A percentile compares a stretch with the other conserved stretches of the same genome.
Evolutionary conservation across 2,888 invertebrate species (phyloP).

Genomic region (Gari tellinella): DNA sequence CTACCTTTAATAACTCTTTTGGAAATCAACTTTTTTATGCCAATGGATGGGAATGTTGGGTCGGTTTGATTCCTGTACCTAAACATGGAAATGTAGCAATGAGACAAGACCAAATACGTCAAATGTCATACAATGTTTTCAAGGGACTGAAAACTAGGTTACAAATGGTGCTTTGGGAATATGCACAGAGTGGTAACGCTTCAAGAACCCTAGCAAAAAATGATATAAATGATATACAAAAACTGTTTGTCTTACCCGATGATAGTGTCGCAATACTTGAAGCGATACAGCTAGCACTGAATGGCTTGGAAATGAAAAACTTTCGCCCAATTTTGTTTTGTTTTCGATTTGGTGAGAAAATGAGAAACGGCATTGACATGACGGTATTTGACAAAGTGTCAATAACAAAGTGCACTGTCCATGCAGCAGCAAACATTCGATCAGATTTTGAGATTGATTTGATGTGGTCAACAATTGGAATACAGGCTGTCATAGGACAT

Average conservation of each 20-base stretch:
- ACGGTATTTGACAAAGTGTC: conserved; percentile 4
- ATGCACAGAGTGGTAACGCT: conserved; percentile 7
- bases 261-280: conserved; percentile 25
- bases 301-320: neutral
- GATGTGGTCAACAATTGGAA: conserved; percentile 39
- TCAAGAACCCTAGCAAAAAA: conserved; percentile 39
- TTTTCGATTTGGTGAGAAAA: conserved; percentile 53
- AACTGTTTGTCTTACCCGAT: conserved; percentile 42
- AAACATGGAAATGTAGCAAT: conserved; percentile 3
- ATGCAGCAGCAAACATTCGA: conserved; percentile 28
- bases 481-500: conserved; percentile 27
- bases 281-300: conserved; percentile 22
- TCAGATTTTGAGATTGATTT: conserved; percentile 28
- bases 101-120: neutral
- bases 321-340: conserved; percentile 35
- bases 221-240: conserved; percentile 28
- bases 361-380: conserved; percentile 16
- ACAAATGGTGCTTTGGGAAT: conserved; percentile 3
- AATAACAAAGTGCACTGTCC: conserved; percentile 19
- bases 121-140: conserved; percentile 8
- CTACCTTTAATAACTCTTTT: conserved; percentile 22
- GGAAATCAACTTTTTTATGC: conserved; percentile 47
- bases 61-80: conserved; percentile 28
- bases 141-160: conserved; percentile 12
- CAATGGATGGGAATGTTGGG: conserved; percentile 32